phyloP scores from a whole-genome alignment of 1,140 invertebrate species.

The Cyclina sinensis region DNA sequence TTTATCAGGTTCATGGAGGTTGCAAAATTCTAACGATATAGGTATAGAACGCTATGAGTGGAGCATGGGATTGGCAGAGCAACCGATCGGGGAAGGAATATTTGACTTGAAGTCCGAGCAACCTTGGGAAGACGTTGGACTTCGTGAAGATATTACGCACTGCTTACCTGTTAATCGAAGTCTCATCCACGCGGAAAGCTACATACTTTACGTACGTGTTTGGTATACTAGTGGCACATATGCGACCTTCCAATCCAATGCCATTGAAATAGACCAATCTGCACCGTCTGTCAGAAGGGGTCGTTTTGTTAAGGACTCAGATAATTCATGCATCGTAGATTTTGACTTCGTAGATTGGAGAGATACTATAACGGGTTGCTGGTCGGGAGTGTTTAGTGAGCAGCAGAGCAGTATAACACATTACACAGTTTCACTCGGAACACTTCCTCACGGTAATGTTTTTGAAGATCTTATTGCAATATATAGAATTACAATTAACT shows the following conservation, averaged over 20 bases:
- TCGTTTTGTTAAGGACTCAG: background rate
- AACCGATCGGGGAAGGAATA: conserved; percentile 3
- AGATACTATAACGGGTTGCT: conserved; percentile 53
- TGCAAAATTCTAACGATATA: background rate
- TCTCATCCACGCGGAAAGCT: background rate
- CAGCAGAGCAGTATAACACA: conserved; percentile 30
- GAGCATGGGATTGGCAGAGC: conserved; percentile 37
- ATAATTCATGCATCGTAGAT: conserved; percentile 15
- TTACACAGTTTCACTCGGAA: conserved; percentile 64
- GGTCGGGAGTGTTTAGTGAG: conserved; percentile 69
- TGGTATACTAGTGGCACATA: conserved; percentile 1
- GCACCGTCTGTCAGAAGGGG: conserved; percentile 13
- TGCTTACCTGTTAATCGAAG: conserved; percentile 21
- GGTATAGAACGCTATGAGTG: conserved; percentile 31
- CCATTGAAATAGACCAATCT: conserved; percentile 28
- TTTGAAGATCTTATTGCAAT: no score
- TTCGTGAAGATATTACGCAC: background rate
- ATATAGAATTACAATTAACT: no score
- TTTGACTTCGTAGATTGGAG: conserved; percentile 26
- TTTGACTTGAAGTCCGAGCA: conserved; percentile 13
- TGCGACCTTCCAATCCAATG: background rate
- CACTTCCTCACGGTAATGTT: conserved; percentile 56
- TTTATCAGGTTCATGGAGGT: background rate
- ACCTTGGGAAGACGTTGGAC: conserved; percentile 41
- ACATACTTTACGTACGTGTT: conserved; percentile 21